Evolutionary conservation across 2,888 invertebrate genomes (phyloP).

Genomic region (Caenorhabditis sp.): DNA sequence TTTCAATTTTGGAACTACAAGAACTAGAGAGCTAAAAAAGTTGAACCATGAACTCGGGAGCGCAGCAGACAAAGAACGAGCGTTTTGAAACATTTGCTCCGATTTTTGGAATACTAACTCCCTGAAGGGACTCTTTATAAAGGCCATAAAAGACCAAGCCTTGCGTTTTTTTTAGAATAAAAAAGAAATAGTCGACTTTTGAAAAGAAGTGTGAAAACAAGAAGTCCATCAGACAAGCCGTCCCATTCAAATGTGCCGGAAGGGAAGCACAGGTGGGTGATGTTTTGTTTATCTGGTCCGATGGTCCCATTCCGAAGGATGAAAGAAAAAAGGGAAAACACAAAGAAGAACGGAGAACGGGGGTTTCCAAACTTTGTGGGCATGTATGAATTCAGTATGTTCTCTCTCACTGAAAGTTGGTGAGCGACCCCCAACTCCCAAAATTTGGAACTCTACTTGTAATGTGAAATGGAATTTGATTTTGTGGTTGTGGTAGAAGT

Average conservation of each 20-base stretch:
- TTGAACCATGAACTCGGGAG: no score
- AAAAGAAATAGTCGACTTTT: background rate
- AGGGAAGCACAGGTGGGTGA: conserved; percentile 34
- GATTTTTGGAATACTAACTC: no score
- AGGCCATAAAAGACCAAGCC: no score
- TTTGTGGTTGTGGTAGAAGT: background rate
- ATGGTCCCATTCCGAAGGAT: conserved; percentile 3
- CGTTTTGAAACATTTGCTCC: no score
- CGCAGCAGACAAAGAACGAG: no score
- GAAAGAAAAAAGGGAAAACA: background rate
- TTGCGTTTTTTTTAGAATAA: no score
- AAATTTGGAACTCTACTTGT: no score
- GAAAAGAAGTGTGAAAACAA: background rate
- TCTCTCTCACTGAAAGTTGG: no score
- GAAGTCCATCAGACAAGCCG: conserved; percentile 6
- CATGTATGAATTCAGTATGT: conserved; percentile 9
- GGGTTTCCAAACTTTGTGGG: conserved; percentile 1
- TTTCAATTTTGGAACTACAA: no score
- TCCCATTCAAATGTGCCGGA: conserved; percentile 12
- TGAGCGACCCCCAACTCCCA: no score
- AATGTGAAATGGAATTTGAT: conserved; percentile 14
- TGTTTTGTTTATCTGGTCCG: conserved; percentile 17
- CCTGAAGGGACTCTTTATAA: no score
- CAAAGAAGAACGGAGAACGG: background rate
- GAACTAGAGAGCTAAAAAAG: no score